These are phyloP conservation scores for Caenorhabditis sp. DNA, from an alignment of 2,888 invertebrate genomes.

Conservation along the genomic window DNA sequence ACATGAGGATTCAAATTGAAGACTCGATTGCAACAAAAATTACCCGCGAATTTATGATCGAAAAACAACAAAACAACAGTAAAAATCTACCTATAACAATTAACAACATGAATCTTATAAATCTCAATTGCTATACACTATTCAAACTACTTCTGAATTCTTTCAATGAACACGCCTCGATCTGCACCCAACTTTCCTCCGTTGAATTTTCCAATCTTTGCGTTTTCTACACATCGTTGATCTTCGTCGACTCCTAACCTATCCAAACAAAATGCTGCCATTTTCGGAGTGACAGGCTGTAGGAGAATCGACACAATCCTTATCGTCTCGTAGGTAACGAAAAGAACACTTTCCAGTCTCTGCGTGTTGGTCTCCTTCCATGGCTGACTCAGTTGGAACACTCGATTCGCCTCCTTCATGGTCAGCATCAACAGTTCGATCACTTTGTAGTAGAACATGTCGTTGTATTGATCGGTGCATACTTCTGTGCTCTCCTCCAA, in stretches of 20 bases:
- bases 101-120: too few species aligned
- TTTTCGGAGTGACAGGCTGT: slow-evolving; percentile 91
- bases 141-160: slow-evolving; percentile 60
- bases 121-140: too few species aligned
- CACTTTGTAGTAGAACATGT: slow-evolving; percentile 84
- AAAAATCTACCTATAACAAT: not conserved
- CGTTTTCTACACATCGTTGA: slow-evolving; percentile 66
- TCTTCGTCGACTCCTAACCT: slow-evolving; percentile 72
- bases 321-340: slow-evolving; percentile 91
- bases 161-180: slow-evolving; percentile 57
- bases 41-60: not conserved
- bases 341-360: slow-evolving; percentile 86
- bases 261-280: slow-evolving; percentile 87
- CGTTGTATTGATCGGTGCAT: slow-evolving; percentile 70
- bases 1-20: not conserved
- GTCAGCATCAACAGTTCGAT: slow-evolving; percentile 89
- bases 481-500: slow-evolving; percentile 23
- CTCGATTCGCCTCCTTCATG: slow-evolving; percentile 90
- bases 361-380: slow-evolving; percentile 90
- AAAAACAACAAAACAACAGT: not conserved
- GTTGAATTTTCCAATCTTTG: slow-evolving; percentile 59
- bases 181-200: slow-evolving; percentile 58
- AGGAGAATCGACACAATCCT: slow-evolving; percentile 90
- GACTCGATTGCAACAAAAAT: not conserved
- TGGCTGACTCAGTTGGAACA: slow-evolving; percentile 92